These are phyloP conservation scores for Dasypolia templi DNA, from an alignment of 2,888 invertebrate genomes.

Conservation along the genomic window DNA sequence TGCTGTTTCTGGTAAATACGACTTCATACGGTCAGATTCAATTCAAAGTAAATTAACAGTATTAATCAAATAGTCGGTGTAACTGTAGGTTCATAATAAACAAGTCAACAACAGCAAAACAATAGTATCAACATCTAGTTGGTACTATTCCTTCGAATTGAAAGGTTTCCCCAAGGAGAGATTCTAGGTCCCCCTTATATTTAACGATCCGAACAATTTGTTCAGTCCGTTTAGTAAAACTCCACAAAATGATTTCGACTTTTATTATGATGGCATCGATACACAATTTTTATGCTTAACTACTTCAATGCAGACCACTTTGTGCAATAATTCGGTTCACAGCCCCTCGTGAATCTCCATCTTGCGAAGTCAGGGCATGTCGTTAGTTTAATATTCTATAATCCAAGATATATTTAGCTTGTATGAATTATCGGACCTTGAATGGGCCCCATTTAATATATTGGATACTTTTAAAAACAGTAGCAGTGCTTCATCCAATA, in stretches of 20 bases:
- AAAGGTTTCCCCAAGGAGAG: conserved; percentile 45
- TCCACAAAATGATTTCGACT: conserved; percentile 23
- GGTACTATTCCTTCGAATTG: conserved; percentile 3
- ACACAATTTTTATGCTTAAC: conserved; percentile 35
- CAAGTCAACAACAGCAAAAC: conserved; percentile 23
- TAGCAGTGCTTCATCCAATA: not conserved
- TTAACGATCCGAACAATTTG: conserved; percentile 21
- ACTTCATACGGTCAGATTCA: conserved; percentile 29
- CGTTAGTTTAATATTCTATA: conserved; percentile 45
- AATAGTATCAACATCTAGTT: conserved; percentile 16
- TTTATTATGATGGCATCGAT: conserved; percentile 20
- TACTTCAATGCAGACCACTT: conserved; percentile 41
- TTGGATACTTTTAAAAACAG: not conserved
- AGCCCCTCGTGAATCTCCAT: conserved; percentile 38
- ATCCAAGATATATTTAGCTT: conserved; percentile 19
- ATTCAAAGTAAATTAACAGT: conserved; percentile 48
- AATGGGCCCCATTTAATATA: not conserved
- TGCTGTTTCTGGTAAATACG: conserved; percentile 15
- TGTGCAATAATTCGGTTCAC: conserved; percentile 51
- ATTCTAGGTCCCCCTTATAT: no score
- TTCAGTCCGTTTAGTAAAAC: not conserved
- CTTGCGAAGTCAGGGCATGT: conserved; percentile 34
- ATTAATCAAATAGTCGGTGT: conserved; percentile 45
- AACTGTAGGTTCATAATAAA: conserved; percentile 21
- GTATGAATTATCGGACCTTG: not conserved